Base-by-base conservation (phyloP, 2,797 vertebrate species). In the Chrysocyon brachyurus region DNA sequence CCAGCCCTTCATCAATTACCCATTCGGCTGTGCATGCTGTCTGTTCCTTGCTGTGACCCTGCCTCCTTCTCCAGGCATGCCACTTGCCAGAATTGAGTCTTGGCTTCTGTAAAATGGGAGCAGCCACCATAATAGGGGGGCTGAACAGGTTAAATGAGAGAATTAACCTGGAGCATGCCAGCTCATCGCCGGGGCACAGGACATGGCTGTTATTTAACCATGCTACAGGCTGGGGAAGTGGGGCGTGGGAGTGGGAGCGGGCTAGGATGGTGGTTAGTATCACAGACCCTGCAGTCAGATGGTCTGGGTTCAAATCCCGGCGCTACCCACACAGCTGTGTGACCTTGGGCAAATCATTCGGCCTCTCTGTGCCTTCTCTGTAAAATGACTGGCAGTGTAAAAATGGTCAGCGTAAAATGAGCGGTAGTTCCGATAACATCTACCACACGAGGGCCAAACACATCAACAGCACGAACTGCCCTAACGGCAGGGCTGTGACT, bases 211-310 rank as follows among this genome's bases (percentile, higher is more conserved):
- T 16, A 33, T 11, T 54, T 56, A 61, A 28, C 17, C 2, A 3
- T 2, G 31, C 33, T 11, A 0, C 19, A 46, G 40, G 14, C 3
- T 24, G 3, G 0, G 52, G 26, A 46, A 46, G 5, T 1, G 19
- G 1, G 19, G n/a, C 14, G 6, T 6, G 19, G 61, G 63, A 61
- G 49, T 31, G 49, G 36, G 33, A 15, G 72, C 11, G 19, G 33
- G 72, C 46, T 1, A 36, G 36, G 11, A 16, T 10, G 1, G 17
- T 10, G 22, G 46, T 72, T 82, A 49, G 2, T 31, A 14, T 6
- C 24, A 11, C 8, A 21, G 22, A 63, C 52, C 73, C 78, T n/a
- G 75, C 31, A 81, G 46, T 36, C 33, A 5, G 46, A n/a, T 3
- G 6, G 49, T 21, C 31, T 12, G 46, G 40, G 14, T 12, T 85